Evolutionary conservation across 2,888 invertebrate genomes (phyloP), one percentile per base, ranked within the genome.

Genomic region (Vanessa cardui): DNA sequence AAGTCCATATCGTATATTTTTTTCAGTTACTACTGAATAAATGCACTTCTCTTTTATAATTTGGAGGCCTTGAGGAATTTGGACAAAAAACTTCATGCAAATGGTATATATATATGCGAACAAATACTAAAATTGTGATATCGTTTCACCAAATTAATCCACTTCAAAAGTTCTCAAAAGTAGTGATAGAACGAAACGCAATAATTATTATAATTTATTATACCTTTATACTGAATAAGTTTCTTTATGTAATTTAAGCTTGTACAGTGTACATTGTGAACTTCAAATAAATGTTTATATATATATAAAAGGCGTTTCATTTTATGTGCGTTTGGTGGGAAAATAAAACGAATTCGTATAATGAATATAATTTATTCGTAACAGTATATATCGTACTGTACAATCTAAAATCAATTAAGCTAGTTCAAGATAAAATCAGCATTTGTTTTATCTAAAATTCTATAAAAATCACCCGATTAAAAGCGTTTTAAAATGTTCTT

Each of bases 371-470:
- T 79, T 78, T 79, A 77, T 80, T 73, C 26, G 56, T 52, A 64
- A 61, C 66, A 62, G 65, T 60, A 62, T 59, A 59, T 49, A 63
- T 77, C 77, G 78, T 78, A 83, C 77, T 81, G 77, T 83, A 83
- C 82, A 82, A 73, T 78, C 80, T 80, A 84, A 83, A 84, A 86
- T 83, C 83, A 85, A 78, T 74, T 81, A 80, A 72, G 66, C 81
- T 82, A 68, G 73, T 70, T 70, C 52, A 52, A 66, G 21, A 66
- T 83, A 86, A 85, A 88, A 89, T 86, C 85, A 87, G 86, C 84
- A 77, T 77, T 73, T 39, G 33, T 33, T 56, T 56, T 9, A 39
- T 33, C 78, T 84, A 84, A 85, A 86, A 82, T 77, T 69, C 79
- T 77, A 77, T 86, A 83, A 86, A 82, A 86, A 81, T 81, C 80